phyloP scores from a whole-genome alignment of 1,140 invertebrate species.

The Cryptotermes secundus region DNA sequence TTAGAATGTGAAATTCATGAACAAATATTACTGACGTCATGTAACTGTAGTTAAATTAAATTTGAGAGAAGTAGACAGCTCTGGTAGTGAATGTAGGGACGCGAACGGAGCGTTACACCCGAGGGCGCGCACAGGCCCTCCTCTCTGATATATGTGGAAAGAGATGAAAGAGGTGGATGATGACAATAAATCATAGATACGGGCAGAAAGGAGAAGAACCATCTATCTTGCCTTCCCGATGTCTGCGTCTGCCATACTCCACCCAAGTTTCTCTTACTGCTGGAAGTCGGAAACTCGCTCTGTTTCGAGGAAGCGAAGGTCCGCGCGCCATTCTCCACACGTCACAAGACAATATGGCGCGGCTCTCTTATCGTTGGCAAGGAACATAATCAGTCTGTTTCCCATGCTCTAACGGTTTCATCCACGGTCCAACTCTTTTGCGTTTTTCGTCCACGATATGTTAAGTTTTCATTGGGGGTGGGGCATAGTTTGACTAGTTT shows the following conservation, averaged over 20 bases:
- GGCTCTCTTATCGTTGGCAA: too few species aligned
- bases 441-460: too few species aligned
- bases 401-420: too few species aligned
- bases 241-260: neutral
- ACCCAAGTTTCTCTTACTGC: neutral
- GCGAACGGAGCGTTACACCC: neutral
- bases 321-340: too few species aligned
- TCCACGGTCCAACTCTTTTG: too few species aligned
- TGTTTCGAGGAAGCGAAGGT: neutral
- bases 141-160: neutral
- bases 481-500: too few species aligned
- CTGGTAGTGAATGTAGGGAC: neutral
- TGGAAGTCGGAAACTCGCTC: neutral
- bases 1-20: too few species aligned
- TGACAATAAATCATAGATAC: neutral
- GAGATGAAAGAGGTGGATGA: neutral
- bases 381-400: too few species aligned
- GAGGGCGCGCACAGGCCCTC: neutral
- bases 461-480: too few species aligned
- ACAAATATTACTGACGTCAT: too few species aligned
- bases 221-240: conserved; percentile 4
- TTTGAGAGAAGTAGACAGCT: neutral
- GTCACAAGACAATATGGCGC: too few species aligned
- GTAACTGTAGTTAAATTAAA: too few species aligned
- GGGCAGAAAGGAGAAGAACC: neutral